Evolutionary conservation across 2,888 invertebrate genomes (phyloP), one percentile per base, ranked within the genome.

Genomic region (Nymphalis urticae): DNA sequence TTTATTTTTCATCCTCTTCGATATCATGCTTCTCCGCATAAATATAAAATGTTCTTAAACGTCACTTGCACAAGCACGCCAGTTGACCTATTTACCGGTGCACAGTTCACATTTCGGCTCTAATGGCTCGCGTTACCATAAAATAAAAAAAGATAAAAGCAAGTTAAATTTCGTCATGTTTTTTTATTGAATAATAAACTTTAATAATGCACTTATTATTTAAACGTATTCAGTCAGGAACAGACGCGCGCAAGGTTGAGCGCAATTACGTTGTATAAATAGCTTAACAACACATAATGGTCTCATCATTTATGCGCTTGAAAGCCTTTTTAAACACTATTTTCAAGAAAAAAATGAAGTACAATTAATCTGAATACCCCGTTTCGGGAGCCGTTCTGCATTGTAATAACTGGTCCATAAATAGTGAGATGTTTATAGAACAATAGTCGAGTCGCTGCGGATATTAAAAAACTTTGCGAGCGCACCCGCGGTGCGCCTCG

Each of bases 401-500:
- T 58, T 58, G 58, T 58, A 58, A 58, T 19, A 58, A 58, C 36
- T 48, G 47, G 48, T 61, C 36, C 64, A 62, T 24, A 64, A 58
- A 63, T 47, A 66, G 56, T 47, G 66, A 58, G 63, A 66, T 36
- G 61, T 42, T 58, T 48, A 36, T 27, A 53, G 66, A 72, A 72
- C 71, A 69, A 69, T 69, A 69, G 56, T 64, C 24, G 54, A 48
- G 64, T 56, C 54, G 32, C 48, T 48, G 65, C 71, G 71, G 71
- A 72, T 72, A 72, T 72, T 72, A 72, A 66, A 72, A 72, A 72
- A 72, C 24, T 72, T 72, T 4, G 21, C 53, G 59, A 51, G 32
- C 42, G 32, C 21, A 60, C n/a, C 17, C 32, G 32, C 32, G 32
- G 56, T 56, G 61, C 2, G 42, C 42, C 42, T 5, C 42, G 42